Evolutionary conservation across 2,888 invertebrate genomes (phyloP).

Genomic region (Torymus aiolomorphi): DNA sequence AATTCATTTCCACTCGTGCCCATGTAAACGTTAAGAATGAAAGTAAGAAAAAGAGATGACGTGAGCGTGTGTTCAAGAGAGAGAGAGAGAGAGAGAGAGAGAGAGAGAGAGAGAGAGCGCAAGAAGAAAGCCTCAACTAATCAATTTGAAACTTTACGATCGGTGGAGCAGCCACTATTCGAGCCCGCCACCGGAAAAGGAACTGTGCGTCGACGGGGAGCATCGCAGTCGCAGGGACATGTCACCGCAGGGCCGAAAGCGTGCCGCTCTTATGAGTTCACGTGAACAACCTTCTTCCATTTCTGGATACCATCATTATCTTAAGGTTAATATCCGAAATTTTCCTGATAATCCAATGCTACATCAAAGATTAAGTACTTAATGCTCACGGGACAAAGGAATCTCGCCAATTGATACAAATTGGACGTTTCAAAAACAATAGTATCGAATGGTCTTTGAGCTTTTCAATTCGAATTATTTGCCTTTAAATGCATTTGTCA

Average conservation of each 20-base stretch:
- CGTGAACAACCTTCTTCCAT: slow-evolving; percentile 76
- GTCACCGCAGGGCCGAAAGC: slow-evolving; percentile 86
- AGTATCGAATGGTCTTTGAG: background rate
- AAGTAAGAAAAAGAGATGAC: too few relatives aligned
- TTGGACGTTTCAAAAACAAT: background rate
- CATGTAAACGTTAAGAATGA: too few relatives aligned
- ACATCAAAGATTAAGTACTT: too few relatives aligned
- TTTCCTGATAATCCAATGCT: too few relatives aligned
- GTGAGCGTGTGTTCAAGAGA: too few relatives aligned
- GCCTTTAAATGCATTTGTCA: too few relatives aligned
- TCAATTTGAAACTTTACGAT: slow-evolving; percentile 52
- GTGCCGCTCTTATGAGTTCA: slow-evolving; percentile 82
- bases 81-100: too few relatives aligned
- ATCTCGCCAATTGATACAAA: too few relatives aligned
- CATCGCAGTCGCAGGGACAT: slow-evolving; percentile 89
- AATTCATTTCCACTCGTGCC: too few relatives aligned
- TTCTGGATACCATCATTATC: slow-evolving; percentile 72
- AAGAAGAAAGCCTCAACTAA: background rate
- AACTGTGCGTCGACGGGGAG: slow-evolving; percentile 79
- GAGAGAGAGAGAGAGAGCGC: too few relatives aligned
- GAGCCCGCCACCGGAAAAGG: slow-evolving; percentile 76
- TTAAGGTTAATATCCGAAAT: slow-evolving; percentile 72
- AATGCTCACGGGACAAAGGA: too few relatives aligned
- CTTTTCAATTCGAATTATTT: too few relatives aligned
- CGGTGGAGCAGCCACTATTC: slow-evolving; percentile 73